Evolutionary conservation across 2,888 invertebrate genomes (phyloP).

Genomic region (Leptarthrus brevirostris): DNA sequence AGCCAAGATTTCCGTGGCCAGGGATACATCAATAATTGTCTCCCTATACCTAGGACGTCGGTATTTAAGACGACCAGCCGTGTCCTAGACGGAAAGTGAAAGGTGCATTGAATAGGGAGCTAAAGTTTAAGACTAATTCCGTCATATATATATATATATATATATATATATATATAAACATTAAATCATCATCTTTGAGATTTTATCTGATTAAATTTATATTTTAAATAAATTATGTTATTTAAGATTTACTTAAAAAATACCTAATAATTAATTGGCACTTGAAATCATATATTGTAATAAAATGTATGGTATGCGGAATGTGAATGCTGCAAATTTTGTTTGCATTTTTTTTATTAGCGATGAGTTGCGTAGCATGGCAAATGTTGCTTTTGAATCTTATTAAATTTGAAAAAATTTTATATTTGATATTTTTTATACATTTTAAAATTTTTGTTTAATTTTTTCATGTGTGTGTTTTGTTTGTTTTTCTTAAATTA

Average conservation of each 20-base stretch:
- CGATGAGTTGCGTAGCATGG: constrained; percentile 43
- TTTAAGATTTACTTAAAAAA: constrained; percentile 5
- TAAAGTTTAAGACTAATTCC: no score
- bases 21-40: no score
- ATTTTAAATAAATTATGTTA: constrained; percentile 22
- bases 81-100: no score
- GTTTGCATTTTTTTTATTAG: constrained; percentile 22
- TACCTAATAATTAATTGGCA: constrained; percentile 18
- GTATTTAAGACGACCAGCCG: no score
- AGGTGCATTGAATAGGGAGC: no score
- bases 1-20: no score
- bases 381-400: constrained; percentile 3
- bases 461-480: constrained; percentile 25
- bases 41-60: no score
- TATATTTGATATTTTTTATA: constrained; percentile 4
- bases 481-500: constrained; percentile 51
- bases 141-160: no score
- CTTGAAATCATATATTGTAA: constrained; percentile 23
- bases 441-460: neutral
- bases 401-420: constrained; percentile 18
- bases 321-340: constrained; percentile 31
- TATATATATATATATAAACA: no score
- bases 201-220: neutral
- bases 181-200: constrained; percentile 17
- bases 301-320: constrained; percentile 23